Base-by-base conservation (phyloP, 2,888 invertebrate genomes). In the Acanthosepion pharaonis region DNA sequence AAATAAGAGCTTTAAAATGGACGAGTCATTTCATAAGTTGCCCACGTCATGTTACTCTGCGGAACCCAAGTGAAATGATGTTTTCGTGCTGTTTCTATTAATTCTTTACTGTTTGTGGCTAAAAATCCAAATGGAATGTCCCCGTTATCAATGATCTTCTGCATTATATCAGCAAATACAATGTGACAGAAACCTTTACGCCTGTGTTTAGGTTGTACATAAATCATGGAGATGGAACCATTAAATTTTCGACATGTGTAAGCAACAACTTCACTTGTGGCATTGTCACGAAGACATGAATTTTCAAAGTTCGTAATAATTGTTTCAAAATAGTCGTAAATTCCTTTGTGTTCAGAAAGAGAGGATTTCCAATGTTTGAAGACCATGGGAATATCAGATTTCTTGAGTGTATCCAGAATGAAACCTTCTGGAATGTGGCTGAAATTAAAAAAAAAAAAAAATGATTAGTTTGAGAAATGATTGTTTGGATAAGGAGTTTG, bases 231-330 rank as follows among this genome's bases (percentile, higher is more conserved):
- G 95, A 97, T 97, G 15, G 96, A 96, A 0, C 97, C 96, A 94
- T 97, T 96, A 95, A 96, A 96, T 95, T 97, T 96, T 96, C 96
- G 96, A 94, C 96, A 96, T n/a, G 96, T 96, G 95, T 97, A 97
- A 4, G 97, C 96, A 42, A 96, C 95, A 28, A 97, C 95, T 92
- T 96, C 95, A 0, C 96, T 96, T 18, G 96, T 94, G 11, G 33
- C 25, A 20, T 94, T 94, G 48, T 96, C 96, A 5, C 96, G 95
- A 0, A 96, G 95, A 94, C 96, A 96, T 94, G 96, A 96, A 94
- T 96, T 96, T 94, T 96, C 96, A 95, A 96, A 97, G 92, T 96
- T 95, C 33, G 96, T 95, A 6, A 96, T 96, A n/a, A 97, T 96
- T n/a, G 95, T 95, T 25, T 95, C 95, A 94, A 96, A 96, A 94